Conservation (phyloP, 2,888 invertebrate genomes). For the Melanargia galathea region DNA sequence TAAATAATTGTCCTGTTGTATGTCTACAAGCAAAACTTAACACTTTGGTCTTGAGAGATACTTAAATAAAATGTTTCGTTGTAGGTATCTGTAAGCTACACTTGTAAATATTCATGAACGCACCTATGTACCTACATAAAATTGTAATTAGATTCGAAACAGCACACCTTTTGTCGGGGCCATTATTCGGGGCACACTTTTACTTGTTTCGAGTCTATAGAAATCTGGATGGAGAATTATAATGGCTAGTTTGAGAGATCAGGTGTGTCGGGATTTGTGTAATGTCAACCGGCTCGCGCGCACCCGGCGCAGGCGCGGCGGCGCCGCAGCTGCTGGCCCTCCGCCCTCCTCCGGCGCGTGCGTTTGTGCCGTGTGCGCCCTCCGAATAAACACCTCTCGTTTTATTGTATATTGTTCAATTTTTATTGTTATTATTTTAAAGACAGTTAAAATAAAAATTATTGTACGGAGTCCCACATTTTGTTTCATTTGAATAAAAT, state of each 20-base stretch:
- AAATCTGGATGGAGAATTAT: conserved; percentile 40
- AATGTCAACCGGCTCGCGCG: conserved; percentile 69
- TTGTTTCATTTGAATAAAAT: conserved; percentile 9
- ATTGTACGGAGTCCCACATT: neutral
- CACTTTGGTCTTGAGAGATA: neutral
- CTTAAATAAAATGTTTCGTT: neutral
- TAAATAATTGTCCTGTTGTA: neutral
- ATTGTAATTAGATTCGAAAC: conserved; percentile 26
- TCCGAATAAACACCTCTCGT: conserved; percentile 69
- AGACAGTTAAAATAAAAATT: conserved; percentile 15
- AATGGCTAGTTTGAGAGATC: conserved; percentile 72
- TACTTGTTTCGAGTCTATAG: conserved; percentile 32
- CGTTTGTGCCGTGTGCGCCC: conserved; percentile 53
- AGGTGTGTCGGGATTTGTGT: conserved; percentile 77
- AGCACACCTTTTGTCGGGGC: conserved; percentile 19
- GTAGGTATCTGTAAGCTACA: neutral
- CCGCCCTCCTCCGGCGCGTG: conserved; percentile 52
- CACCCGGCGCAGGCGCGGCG: conserved; percentile 67
- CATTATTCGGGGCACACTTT: conserved; percentile 31
- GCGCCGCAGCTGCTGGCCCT: conserved; percentile 70
- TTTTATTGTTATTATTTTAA: conserved; percentile 41
- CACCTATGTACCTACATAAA: conserved; percentile 14
- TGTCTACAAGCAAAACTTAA: neutral
- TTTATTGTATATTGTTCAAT: conserved; percentile 50
- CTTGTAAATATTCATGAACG: conserved; percentile 27